Base-by-base conservation (phyloP, 2,888 invertebrate genomes). In the Ellobium chinense region DNA sequence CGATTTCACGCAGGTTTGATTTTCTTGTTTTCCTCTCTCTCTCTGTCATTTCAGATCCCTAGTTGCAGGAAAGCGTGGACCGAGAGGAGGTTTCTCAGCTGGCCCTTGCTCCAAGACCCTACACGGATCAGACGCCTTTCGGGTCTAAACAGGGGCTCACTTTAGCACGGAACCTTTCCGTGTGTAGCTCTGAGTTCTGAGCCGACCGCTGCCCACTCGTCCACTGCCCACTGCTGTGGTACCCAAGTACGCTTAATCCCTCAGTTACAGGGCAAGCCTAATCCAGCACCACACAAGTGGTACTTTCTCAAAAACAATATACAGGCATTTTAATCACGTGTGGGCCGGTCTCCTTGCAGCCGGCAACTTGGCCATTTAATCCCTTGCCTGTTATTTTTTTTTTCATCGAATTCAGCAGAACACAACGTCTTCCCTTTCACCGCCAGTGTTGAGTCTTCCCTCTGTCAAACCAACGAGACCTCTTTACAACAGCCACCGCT, bases 1-100 rank as follows among this genome's bases (percentile, higher is more conserved):
- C 12, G 14, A 63, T 63, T 63, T 63, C 63, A 63, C 63, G 63
- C 63, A n/a, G 27, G 63, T 27, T 31, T 63, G 63, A 63, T n/a
- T 31, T 31, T 27, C 63, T 63, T 63, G 63, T 63, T n/a, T 63
- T 63, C 58, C 14, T 24, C 63, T 63, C 31, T 63, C 63, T 63
- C 63, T 63, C 27, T 63, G 18, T 46, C 18, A 7, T 46, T 46
- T 46, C 46, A 46, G 46, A 46, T 12, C 9, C n/a, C 18, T 46
- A 18, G 46, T 18, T 18, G 46, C 18, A 18, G 46, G 46, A 18
- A 18, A 46, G 46, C 46, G 46, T 12, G 46, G 46, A 46, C 46
- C 46, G 46, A 46, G 46, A 46, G 46, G 46, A 12, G 7, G 46
- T 46, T 46, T 46, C 46, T 46, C n/a, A n/a, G 46, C 18, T 18